Percentiles rank a stretch among this genome's conserved stretches.
Conservation (phyloP, 2,888 invertebrate species). For the Erpobdella octoculata region DNA sequence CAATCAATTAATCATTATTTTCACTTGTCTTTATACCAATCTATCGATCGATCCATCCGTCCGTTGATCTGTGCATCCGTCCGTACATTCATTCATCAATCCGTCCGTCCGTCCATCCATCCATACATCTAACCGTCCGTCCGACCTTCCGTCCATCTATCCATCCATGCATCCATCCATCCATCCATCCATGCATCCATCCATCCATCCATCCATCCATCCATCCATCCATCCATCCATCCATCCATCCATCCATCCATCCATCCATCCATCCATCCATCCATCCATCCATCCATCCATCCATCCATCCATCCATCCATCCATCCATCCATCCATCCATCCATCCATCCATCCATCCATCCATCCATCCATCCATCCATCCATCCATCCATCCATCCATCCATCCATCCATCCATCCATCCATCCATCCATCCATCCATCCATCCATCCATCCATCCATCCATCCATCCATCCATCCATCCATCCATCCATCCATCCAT, state of each 20-base stretch:
- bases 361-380: constrained; percentile 19
- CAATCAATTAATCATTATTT: not conserved
- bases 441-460: constrained; percentile 15
- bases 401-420: constrained; percentile 19
- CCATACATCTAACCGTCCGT: not conserved
- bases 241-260: constrained; percentile 19
- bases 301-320: constrained; percentile 19
- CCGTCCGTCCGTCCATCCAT: not conserved
- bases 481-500: constrained; percentile 19
- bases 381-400: constrained; percentile 19
- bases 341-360: constrained; percentile 19
- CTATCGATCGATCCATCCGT: not conserved
- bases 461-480: constrained; percentile 19
- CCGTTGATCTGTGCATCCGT: not conserved
- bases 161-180: not conserved
- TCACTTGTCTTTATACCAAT: not conserved
- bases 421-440: constrained; percentile 19
- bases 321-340: constrained; percentile 19
- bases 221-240: constrained; percentile 19
- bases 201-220: constrained; percentile 19
- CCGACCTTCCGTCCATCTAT: not conserved
- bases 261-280: constrained; percentile 19
- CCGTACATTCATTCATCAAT: not conserved
- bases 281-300: constrained; percentile 19
- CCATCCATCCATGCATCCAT: constrained; percentile 10